A percentile compares a stretch with the other conserved stretches of the same genome.
These are phyloP conservation scores for Cyaniris semiargus DNA, from an alignment of 2,888 invertebrate species.

Conservation along the genomic window DNA sequence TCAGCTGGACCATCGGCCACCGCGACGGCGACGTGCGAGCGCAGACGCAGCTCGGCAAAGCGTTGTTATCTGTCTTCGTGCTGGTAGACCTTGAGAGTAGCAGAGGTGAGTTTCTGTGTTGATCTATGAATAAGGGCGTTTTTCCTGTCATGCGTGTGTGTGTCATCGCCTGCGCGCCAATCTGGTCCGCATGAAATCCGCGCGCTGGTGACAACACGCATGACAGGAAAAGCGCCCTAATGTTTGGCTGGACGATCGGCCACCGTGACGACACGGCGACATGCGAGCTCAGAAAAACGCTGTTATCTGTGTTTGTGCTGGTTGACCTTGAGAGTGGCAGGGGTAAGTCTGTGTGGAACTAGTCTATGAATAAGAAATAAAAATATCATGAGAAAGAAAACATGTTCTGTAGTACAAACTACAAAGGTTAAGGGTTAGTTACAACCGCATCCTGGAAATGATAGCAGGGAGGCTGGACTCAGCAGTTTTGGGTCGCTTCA, in stretches of 20 bases:
- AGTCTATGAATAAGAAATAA: too few relatives aligned
- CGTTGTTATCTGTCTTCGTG: conserved; percentile 75
- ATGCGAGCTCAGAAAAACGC: conserved; percentile 66
- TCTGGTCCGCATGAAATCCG: too few relatives aligned
- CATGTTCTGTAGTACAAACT: too few relatives aligned
- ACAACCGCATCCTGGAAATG: background rate
- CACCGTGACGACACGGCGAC: conserved; percentile 66
- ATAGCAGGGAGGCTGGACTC: background rate
- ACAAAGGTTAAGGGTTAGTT: background rate
- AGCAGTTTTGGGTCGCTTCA: background rate
- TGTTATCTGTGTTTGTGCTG: conserved; percentile 76
- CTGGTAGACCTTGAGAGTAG: conserved; percentile 70
- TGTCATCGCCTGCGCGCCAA: too few relatives aligned
- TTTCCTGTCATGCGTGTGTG: too few relatives aligned
- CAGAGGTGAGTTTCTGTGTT: conserved; percentile 50
- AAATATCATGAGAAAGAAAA: background rate
- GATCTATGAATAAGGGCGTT: too few relatives aligned
- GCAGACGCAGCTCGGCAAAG: conserved; percentile 65
- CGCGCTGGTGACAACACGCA: too few relatives aligned
- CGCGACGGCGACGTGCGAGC: conserved; percentile 65
- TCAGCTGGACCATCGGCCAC: conserved; percentile 78
- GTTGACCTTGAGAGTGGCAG: conserved; percentile 67
- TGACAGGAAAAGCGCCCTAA: conserved; percentile 47
- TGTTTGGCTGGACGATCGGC: conserved; percentile 78
- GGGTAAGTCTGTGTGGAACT: conserved; percentile 50